A percentile compares a stretch with the other conserved stretches of the same genome.
phyloP scores from a whole-genome alignment of 2,888 invertebrate species.

The Mystacides longicornis region DNA sequence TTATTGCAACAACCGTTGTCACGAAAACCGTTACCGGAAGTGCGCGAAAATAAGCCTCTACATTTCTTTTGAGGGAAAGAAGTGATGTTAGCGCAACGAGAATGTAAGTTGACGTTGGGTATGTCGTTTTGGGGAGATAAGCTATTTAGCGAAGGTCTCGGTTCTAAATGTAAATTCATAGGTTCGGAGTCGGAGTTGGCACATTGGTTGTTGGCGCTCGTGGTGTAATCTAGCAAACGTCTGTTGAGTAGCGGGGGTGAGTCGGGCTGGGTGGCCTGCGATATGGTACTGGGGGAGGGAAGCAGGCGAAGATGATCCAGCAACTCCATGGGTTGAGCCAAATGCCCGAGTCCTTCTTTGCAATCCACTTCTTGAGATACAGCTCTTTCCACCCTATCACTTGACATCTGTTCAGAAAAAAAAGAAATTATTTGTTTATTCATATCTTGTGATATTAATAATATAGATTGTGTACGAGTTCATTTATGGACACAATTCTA shows the following conservation, averaged over 20 bases:
- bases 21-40: conserved; percentile 8
- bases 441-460: too few species aligned
- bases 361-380: conserved; percentile 44
- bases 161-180: conserved; percentile 41
- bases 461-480: too few species aligned
- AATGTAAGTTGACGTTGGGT: conserved; percentile 9
- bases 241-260: conserved; percentile 10
- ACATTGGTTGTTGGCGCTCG: not conserved
- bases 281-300: conserved; percentile 14
- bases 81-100: conserved; percentile 8
- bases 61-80: conserved; percentile 15
- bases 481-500: too few species aligned
- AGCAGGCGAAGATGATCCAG: conserved; percentile 14
- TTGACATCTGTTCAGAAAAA: conserved; percentile 39
- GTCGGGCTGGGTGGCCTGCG: conserved; percentile 13
- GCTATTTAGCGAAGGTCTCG: conserved; percentile 18
- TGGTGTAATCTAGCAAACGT: not conserved
- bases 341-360: conserved; percentile 45
- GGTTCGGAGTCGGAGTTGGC: conserved; percentile 40
- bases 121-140: conserved; percentile 21
- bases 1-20: conserved; percentile 13
- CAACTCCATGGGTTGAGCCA: conserved; percentile 42
- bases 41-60: conserved; percentile 12
- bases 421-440: too few species aligned
- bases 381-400: conserved; percentile 46